Evolutionary conservation across 1,140 invertebrate genomes (phyloP).

Genomic region (Mesaphorura yosii): DNA sequence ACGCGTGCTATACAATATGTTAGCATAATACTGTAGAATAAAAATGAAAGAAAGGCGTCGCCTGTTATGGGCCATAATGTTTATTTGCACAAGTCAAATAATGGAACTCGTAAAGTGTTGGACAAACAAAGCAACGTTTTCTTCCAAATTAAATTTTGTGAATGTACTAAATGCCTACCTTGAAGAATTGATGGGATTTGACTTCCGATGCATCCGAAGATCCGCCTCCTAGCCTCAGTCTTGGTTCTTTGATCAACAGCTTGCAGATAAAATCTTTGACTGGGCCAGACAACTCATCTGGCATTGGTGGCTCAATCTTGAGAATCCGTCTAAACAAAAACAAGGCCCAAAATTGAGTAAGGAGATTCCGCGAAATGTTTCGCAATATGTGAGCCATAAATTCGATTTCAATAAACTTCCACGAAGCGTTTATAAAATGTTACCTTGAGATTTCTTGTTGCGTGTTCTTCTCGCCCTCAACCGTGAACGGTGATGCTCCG

Average conservation of each 20-base stretch:
- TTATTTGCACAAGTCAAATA: too few relatives aligned
- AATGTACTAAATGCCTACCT: too few relatives aligned
- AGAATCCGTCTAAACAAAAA: slow-evolving; percentile 56
- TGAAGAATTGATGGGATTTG: slow-evolving; percentile 76
- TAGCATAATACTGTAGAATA: too few relatives aligned
- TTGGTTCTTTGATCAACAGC: slow-evolving; percentile 78
- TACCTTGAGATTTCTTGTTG: slow-evolving; percentile 84
- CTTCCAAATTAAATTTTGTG: too few relatives aligned
- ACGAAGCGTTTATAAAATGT: slow-evolving; percentile 21
- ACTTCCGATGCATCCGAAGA: slow-evolving; percentile 66
- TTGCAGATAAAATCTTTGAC: slow-evolving; percentile 56
- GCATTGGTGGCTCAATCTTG: slow-evolving; percentile 72
- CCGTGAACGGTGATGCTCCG: slow-evolving; percentile 92
- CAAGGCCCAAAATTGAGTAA: neutral
- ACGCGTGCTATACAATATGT: slow-evolving; percentile 18
- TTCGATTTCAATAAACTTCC: neutral
- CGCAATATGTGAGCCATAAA: neutral
- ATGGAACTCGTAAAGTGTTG: too few relatives aligned
- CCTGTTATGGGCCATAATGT: too few relatives aligned
- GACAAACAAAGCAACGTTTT: too few relatives aligned
- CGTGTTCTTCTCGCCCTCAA: slow-evolving; percentile 80
- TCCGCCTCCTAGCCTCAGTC: slow-evolving; percentile 69
- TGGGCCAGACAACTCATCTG: slow-evolving; percentile 50
- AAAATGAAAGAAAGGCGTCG: too few relatives aligned
- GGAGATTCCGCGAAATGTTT: neutral